phyloP scores from a whole-genome alignment of 2,113 vertebrate species.

The Noctilio leporinus region DNA sequence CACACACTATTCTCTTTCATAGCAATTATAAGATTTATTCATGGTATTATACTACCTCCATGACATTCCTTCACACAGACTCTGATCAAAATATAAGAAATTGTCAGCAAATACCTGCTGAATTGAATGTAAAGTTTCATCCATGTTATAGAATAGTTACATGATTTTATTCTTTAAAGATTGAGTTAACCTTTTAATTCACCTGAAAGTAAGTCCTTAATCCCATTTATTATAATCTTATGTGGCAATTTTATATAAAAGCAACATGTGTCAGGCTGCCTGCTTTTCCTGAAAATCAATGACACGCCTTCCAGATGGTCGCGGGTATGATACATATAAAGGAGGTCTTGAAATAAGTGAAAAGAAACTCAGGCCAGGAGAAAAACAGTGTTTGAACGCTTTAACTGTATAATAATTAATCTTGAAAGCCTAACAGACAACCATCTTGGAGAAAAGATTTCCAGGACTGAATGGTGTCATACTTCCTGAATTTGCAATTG shows the following conservation, averaged over 20 bases:
- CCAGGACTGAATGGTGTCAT: not conserved
- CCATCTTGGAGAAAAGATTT: not conserved
- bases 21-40: not conserved
- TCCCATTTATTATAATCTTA: not conserved
- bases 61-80: not conserved
- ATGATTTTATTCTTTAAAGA: not conserved
- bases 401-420: not conserved
- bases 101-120: not conserved
- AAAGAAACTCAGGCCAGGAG: not conserved
- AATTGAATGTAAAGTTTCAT: not conserved
- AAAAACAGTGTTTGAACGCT: not conserved
- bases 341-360: not conserved
- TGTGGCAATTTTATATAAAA: not conserved
- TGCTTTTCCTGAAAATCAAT: not conserved
- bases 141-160: not conserved
- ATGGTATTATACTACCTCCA: not conserved
- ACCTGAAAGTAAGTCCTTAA: not conserved
- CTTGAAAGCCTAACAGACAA: not conserved
- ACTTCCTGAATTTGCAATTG: not conserved
- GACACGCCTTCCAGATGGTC: not conserved
- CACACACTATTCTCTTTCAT: not conserved
- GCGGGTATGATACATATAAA: not conserved
- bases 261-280: not conserved
- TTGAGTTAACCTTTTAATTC: not conserved
- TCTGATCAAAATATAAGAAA: not conserved